These are phyloP conservation scores for Tyto alba DNA, from an alignment of 2,113 vertebrate species.

Conservation along the genomic window DNA sequence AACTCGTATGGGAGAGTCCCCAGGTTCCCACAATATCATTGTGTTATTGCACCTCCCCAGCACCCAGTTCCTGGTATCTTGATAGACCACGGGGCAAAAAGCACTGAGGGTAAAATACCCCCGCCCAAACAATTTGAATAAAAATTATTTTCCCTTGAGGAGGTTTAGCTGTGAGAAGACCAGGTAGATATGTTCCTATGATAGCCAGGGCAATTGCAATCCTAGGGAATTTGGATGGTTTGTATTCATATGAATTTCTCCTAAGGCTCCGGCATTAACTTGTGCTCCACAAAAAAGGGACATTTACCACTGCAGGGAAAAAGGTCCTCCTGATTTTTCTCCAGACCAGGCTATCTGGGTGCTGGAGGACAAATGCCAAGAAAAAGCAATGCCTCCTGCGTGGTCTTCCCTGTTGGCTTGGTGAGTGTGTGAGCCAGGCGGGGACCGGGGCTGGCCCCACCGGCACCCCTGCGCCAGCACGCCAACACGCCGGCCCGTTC, in stretches of 20 bases:
- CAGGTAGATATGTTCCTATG: too few species aligned
- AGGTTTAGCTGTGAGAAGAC: not conserved
- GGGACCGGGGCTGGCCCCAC: not conserved
- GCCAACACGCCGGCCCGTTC: too few species aligned
- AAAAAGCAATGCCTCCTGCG: not conserved
- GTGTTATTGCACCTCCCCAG: not conserved
- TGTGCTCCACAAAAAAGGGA: not conserved
- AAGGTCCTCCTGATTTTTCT: not conserved
- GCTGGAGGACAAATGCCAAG: not conserved
- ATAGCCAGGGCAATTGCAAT: not conserved
- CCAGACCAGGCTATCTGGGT: not conserved
- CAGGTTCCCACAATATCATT: accelerated
- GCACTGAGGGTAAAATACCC: not conserved
- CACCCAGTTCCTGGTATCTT: not conserved
- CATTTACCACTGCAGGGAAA: not conserved
- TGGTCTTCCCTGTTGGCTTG: not conserved
- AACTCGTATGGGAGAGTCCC: accelerated
- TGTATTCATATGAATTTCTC: not conserved
- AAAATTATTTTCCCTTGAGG: not conserved
- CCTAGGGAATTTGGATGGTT: not conserved
- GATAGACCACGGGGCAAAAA: not conserved
- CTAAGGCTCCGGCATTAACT: not conserved
- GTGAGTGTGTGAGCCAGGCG: accelerated
- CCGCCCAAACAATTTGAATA: not conserved
- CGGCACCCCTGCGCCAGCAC: too few species aligned